Base-by-base conservation (phyloP, 2,888 invertebrate genomes). In the Pimpla rufipes region DNA sequence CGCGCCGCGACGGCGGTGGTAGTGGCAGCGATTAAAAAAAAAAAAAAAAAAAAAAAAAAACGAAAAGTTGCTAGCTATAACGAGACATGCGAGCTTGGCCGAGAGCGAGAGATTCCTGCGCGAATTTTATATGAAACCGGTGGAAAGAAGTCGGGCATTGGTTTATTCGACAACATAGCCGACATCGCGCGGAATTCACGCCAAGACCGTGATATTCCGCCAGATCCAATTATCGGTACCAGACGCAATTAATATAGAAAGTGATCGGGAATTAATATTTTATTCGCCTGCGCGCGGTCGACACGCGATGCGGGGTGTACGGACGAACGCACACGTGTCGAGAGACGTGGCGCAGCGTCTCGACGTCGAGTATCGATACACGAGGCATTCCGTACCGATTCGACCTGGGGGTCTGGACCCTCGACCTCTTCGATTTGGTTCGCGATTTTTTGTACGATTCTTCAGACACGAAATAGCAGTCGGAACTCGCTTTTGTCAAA, bases 141-240 rank as follows among this genome's bases (percentile, higher is more conserved):
- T 68, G 29, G 37, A 62, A 62, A 64, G 55, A 57, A 57, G 47
- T 13, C 40, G 76, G 67, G 42, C 66, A 67, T 62, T 74, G 71
- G 83, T 73, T 83, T 74, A 78, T 73, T 75, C 52, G 70, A 67
- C 78, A 64, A 67, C 78, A 64, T 79, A 74, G 21, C 68, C 55
- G 35, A 76, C 52, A 77, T 57, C 18, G 67, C 29, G 37, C 8
- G 74, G 70, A 66, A 82, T 82, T 79, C 67, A 70, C 79, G 70
- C 74, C 74, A 62, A 74, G 74, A 64, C 35, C 52, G 45, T 62
- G 73, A 68, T 78, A 50, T 67, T 80, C 68, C 62, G 18, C 55
- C 35, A 42, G 50, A 42, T 75, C 50, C 75, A 75, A 75, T 75
- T 75, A 64, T 50, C 40, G 1, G 64, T 42, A 40, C 3, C 40